Conservation (phyloP, 1,140 invertebrate genomes). For the Aleiodes sp. region DNA sequence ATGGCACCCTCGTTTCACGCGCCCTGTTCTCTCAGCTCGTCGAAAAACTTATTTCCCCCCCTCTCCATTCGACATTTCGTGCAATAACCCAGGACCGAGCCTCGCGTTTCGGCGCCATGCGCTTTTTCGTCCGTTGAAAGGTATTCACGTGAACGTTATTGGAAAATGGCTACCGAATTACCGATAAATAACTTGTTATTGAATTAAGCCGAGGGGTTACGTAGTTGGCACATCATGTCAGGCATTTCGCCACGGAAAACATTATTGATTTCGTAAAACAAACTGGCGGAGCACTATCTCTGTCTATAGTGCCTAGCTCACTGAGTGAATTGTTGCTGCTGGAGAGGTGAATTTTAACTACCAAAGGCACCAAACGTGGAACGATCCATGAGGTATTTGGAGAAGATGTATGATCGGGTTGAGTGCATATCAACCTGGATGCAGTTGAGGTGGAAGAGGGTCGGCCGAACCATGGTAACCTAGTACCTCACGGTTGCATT, state of each 20-base stretch:
- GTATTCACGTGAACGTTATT: no score
- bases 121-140: neutral
- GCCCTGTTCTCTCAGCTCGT: conserved; percentile 7
- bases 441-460: conserved; percentile 32
- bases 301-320: no score
- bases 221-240: conserved; percentile 32
- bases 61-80: neutral
- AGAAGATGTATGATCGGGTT: conserved; percentile 38
- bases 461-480: no score
- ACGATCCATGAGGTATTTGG: conserved; percentile 32
- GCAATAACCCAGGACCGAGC: no score
- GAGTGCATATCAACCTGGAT: conserved; percentile 37
- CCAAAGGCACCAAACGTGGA: neutral
- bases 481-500: conserved; percentile 33
- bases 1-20: conserved; percentile 15
- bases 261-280: no score
- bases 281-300: no score
- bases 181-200: conserved; percentile 34
- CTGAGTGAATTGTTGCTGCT: no score
- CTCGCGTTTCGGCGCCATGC: neutral
- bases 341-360: conserved; percentile 8
- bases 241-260: no score
- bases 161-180: conserved; percentile 28
- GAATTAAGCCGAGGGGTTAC: conserved; percentile 13
- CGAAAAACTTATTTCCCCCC: neutral